phyloP scores from a whole-genome alignment of 2,113 vertebrate genomes.

The Melanotaenia duboulayi region DNA sequence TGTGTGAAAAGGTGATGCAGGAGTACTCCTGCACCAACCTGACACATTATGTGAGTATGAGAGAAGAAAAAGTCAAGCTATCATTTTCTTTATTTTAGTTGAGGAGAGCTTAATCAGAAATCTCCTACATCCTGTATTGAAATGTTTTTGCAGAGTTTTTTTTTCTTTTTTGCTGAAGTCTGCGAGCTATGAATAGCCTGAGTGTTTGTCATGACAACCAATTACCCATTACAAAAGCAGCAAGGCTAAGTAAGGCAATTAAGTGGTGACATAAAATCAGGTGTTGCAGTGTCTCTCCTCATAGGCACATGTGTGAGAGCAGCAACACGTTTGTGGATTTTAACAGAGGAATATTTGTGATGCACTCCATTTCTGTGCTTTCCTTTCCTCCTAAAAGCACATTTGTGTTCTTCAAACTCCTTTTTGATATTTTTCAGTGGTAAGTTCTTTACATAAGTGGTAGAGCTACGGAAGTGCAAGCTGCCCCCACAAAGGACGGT shows the following conservation, averaged over 20 bases:
- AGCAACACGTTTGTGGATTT: slow-evolving; percentile 12
- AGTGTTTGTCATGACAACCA: slow-evolving; percentile 82
- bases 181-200: slow-evolving; percentile 58
- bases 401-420: neutral
- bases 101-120: slow-evolving; percentile 30
- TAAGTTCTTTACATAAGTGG: too few relatives aligned
- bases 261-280: slow-evolving; percentile 62
- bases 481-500: too few relatives aligned
- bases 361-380: neutral
- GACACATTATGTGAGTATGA: neutral
- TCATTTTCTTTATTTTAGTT: slow-evolving; percentile 6
- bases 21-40: neutral
- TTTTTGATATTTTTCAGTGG: too few relatives aligned
- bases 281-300: slow-evolving; percentile 31
- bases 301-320: slow-evolving; percentile 11
- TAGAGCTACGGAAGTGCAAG: too few relatives aligned
- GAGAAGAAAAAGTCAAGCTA: slow-evolving; percentile 12
- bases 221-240: slow-evolving; percentile 76
- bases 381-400: neutral
- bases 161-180: slow-evolving; percentile 40
- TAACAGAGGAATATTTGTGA: neutral
- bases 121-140: slow-evolving; percentile 28
- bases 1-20: too few relatives aligned
- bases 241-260: slow-evolving; percentile 74
- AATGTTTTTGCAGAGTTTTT: slow-evolving; percentile 40